These are phyloP conservation scores for Neotragus moschatus DNA, from an alignment of 2,113 vertebrate genomes.

Conservation along the genomic window DNA sequence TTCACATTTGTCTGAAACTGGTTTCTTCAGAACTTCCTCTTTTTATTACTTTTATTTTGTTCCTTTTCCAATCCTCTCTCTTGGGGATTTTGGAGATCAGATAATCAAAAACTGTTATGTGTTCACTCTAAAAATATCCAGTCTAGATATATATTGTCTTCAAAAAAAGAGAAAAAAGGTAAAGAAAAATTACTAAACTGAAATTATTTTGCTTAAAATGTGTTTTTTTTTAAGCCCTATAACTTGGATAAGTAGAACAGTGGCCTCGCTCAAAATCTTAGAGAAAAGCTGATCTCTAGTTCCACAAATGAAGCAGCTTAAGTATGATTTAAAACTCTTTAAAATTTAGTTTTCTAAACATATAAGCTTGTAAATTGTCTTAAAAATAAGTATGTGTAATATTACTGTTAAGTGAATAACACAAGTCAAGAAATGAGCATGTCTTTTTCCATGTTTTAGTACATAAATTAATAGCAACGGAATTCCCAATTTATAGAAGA, in stretches of 20 bases:
- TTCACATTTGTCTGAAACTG: not conserved
- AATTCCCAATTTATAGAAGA: not conserved
- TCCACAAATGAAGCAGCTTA: not conserved
- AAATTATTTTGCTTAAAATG: not conserved
- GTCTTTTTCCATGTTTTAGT: not conserved
- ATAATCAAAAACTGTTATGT: not conserved
- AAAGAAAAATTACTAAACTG: not conserved
- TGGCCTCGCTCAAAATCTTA: not conserved
- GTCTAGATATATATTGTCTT: not conserved
- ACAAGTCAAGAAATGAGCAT: not conserved
- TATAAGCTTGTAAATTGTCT: not conserved
- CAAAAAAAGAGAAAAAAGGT: not conserved
- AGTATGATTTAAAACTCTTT: not conserved
- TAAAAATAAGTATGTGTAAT: not conserved
- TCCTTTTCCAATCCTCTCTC: not conserved
- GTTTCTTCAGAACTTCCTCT: not conserved
- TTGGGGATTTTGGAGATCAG: not conserved
- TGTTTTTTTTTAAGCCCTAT: not conserved
- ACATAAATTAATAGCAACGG: not conserved
- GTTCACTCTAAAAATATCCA: not conserved
- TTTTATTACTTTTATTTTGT: not conserved
- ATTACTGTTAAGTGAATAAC: not conserved
- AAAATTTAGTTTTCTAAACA: not conserved
- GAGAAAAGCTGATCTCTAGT: not conserved
- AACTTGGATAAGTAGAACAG: not conserved